Base-by-base conservation (phyloP, 2,888 invertebrate species). In the Parnassius mnemosyne region DNA sequence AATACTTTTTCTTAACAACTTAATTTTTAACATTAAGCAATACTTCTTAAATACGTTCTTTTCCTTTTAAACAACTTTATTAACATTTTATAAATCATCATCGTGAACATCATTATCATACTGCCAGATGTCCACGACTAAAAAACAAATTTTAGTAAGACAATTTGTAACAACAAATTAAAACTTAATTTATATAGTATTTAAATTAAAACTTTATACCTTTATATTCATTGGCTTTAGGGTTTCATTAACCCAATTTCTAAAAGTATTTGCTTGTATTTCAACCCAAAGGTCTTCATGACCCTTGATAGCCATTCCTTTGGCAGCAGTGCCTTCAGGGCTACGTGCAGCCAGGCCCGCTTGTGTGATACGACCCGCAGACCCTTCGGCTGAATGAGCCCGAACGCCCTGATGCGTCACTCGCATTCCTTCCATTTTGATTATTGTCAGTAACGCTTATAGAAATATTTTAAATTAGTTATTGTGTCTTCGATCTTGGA, bases 201-300 rank as follows among this genome's bases (percentile, higher is more conserved):
- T 11, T 46, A 12, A 46, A 12, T n/a, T 46, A 46, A 46, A 10
- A 46, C 51, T 65, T 44, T 53, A 11, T 55, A 94, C 94, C 93
- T 94, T 94, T 83, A 94, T 94, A 71, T 93, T 93, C 67, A 94
- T 92, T 55, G 95, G 95, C 67, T 94, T 94, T 68, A 97, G 85
- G 75, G 97, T 96, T 83, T 99, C 98, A 86, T 99, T 99, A 76
- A 98, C 97, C 99, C 99, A 99, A 87, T 99, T 99, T 73, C 96
- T 94, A 84, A 99, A 99, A 49, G 99, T 99, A 85, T 97, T 97
- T 54, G 98, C 96, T 84, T 98, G 98, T 69, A 98, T 98, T 83
- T 97, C 97, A 58, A 98, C 97, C 98, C 98, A 98, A 52, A 97
- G 94, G 79, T 98, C 97, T 87, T 98, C 97, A 79, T 97, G 95